Base-by-base conservation (phyloP, 2,797 vertebrate species). In the Microhierax caerulescens region DNA sequence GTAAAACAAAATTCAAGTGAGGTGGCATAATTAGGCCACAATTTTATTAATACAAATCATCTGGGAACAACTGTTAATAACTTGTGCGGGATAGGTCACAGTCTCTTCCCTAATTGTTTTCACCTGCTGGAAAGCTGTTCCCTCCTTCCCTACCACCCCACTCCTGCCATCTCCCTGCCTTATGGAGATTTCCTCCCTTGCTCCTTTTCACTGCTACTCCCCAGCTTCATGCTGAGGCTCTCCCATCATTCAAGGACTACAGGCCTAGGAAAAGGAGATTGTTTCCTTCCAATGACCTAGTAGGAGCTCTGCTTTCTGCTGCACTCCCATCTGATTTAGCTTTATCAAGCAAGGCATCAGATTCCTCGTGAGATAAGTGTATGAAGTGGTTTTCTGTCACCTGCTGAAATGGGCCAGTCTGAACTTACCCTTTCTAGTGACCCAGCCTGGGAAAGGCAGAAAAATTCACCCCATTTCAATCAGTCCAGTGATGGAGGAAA, bases 11-110 rank as follows among this genome's bases (percentile, higher is more conserved):
- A 95, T 64, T 79, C 63, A 74, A 83, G 57, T 43, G 25, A 80
- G 16, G 37, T 83, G 27, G 43, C 57, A 68, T 92, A 97, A 97
- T 88, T 96, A 95, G 96, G 95, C 34, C 95, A 88, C 45, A 83
- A 88, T 92, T 90, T 96, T 87, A 96, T 95, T 96, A 95, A 90
- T 70, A 92, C 85, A 85, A 80, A 25, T 57, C 93, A 65, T 13
- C 45, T 72, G 96, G 94, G 95, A 95, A 43, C 2, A 17, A 34
- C 60, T 48, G 47, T 74, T 96, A 96, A 93, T 97, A 95, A 70
- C 56, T 91, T 95, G 11, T 60, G 23, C 45, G 72, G 77, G 67
- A 89, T 79, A 85, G 89, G 96, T 92, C 87, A 95, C 28, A 64
- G 48, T 43, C 28, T 91, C 60, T 83, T 92, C 51, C 41, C 21